Conservation (phyloP, 2,113 vertebrate genomes). For the Nipponia nippon region DNA sequence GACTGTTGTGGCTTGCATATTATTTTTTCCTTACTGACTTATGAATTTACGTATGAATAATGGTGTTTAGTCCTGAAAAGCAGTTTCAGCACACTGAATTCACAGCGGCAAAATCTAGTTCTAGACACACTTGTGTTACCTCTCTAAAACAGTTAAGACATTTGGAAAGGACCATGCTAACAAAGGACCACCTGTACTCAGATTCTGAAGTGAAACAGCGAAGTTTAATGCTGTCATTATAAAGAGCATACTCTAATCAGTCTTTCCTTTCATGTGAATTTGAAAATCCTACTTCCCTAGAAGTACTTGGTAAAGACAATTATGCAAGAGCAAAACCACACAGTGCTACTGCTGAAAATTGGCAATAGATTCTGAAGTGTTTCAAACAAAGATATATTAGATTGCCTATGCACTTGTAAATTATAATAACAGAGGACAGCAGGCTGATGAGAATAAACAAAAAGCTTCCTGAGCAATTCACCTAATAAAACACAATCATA, state of each 20-base stretch:
- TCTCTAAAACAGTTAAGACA: background rate
- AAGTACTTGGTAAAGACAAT: constrained; percentile 7
- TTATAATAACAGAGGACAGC: constrained; percentile 35
- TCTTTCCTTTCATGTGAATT: constrained; percentile 7
- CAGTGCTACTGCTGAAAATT: constrained; percentile 4
- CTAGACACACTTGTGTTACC: background rate
- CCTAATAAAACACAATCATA: constrained; percentile 48
- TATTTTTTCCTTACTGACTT: background rate
- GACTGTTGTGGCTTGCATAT: background rate
- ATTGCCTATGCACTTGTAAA: background rate
- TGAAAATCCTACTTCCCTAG: constrained; percentile 16
- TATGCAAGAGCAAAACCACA: constrained; percentile 2
- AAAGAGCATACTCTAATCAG: background rate
- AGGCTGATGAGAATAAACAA: constrained; percentile 35
- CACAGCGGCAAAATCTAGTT: background rate
- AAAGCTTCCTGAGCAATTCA: constrained; percentile 44
- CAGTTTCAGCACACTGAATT: background rate
- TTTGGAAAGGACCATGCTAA: background rate
- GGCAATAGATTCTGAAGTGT: constrained; percentile 44
- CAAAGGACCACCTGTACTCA: background rate
- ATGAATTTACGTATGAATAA: background rate
- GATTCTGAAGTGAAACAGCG: background rate
- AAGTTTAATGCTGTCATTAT: constrained; percentile 20
- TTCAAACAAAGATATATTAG: constrained; percentile 53
- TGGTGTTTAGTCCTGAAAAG: background rate